Conservation (phyloP, 92 coral and sea anemone species). For the Palythoa heliodiscus region DNA sequence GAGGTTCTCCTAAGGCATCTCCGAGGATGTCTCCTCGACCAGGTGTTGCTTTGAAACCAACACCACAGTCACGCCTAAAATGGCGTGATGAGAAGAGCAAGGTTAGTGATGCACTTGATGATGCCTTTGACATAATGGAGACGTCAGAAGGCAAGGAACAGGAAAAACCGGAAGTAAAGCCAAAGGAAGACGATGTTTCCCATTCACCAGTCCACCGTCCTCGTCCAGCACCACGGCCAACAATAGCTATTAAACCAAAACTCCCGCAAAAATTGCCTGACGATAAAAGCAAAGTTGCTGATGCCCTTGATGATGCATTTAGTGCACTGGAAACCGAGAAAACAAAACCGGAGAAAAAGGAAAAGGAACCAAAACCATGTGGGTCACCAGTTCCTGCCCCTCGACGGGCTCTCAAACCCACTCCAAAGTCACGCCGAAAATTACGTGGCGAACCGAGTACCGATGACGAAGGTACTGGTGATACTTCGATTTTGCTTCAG, state of each 20-base stretch:
- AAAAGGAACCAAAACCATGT: slow-evolving; percentile 2
- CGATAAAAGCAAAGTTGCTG: background rate
- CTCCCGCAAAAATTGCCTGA: slow-evolving; percentile 1
- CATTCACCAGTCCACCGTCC: slow-evolving; percentile 12
- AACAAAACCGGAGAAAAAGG: slow-evolving; percentile 2
- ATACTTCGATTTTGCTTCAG: background rate
- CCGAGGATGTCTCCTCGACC: slow-evolving; percentile 10
- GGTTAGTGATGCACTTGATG: slow-evolving; percentile 47
- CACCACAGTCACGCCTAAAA: slow-evolving; percentile 30
- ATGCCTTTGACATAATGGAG: slow-evolving; percentile 56
- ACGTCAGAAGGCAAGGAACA: slow-evolving; percentile 1
- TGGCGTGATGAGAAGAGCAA: slow-evolving; percentile 35
- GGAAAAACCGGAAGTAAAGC: slow-evolving; percentile 6
- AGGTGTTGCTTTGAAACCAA: slow-evolving; percentile 20
- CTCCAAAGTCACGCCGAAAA: slow-evolving; percentile 26
- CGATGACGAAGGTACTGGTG: background rate
- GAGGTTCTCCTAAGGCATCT: background rate
- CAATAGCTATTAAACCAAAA: background rate
- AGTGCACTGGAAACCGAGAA: slow-evolving; percentile 22
- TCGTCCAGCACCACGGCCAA: slow-evolving; percentile 12
- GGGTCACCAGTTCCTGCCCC: slow-evolving; percentile 37
- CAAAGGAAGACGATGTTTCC: slow-evolving; percentile 18
- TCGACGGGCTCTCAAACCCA: slow-evolving; percentile 22
- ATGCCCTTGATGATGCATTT: background rate
- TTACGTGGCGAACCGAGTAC: background rate